phyloP scores from a whole-genome alignment of 2,797 vertebrate genomes.

The Craterocephalus amniculus region DNA sequence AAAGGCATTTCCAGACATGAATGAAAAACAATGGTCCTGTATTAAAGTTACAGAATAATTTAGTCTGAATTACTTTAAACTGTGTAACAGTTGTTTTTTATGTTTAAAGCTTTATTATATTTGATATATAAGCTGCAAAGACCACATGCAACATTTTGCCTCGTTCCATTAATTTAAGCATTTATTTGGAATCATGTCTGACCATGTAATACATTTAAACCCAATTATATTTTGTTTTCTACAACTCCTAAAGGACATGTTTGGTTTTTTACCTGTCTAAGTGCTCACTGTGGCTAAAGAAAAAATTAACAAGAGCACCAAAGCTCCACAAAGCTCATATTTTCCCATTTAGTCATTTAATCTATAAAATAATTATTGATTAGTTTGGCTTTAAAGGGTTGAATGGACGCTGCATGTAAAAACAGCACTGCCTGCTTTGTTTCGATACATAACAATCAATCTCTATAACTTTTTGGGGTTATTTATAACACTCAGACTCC shows the following conservation, averaged over 20 bases:
- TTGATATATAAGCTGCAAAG: background rate
- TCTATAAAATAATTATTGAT: background rate
- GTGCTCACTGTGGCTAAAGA: background rate
- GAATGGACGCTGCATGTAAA: too few relatives aligned
- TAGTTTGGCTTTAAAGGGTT: background rate
- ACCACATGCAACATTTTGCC: background rate
- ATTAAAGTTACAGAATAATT: background rate
- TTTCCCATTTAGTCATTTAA: background rate
- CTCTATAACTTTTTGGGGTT: too few relatives aligned
- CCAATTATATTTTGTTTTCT: background rate
- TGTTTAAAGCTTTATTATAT: background rate
- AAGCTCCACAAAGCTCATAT: background rate
- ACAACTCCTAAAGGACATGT: background rate
- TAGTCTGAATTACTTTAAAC: background rate
- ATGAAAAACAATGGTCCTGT: background rate
- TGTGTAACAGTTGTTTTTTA: constrained; percentile 1
- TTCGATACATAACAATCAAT: too few relatives aligned
- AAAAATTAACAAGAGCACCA: background rate
- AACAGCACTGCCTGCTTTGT: too few relatives aligned
- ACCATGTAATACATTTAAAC: background rate
- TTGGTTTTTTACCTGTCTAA: background rate
- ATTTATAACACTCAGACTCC: too few relatives aligned
- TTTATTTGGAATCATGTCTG: background rate
- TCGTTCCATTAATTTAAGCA: background rate
- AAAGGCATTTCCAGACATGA: background rate